Evolutionary conservation across 2,113 vertebrate species (phyloP), one percentile per base, ranked within the genome.

Genomic region (Dasypus novemcinctus): DNA sequence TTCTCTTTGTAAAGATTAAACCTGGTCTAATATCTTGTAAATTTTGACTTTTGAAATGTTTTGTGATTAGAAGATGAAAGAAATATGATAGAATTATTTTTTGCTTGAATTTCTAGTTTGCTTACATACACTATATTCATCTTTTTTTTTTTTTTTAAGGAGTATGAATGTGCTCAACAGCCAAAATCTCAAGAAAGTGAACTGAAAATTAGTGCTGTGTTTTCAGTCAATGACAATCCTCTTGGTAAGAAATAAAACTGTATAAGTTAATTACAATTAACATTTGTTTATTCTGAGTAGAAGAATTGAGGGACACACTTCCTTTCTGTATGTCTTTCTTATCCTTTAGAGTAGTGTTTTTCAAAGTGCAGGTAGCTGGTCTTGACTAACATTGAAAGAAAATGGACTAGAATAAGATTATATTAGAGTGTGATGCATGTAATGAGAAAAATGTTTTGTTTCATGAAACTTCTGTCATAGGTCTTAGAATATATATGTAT

Each of bases 131-230:
- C 29, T 76, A 8, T 83, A 83, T 86, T 97, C 25, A 88, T 95
- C 85, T 95, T 7, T 76, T 18, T 81, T 0, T 86, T 2, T n/a
- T 97, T 95, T 97, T 69, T 97, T 98, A 93, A 99, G 99, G 99
- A 98, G 89, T 98, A 98, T 95, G 36, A 98, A 98, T 98, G 98
- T 97, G 13, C 98, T 98, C 98, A 98, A 96, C 98, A 98, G 96
- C 98, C 98, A 93, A 98, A 98, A 98, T 96, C 97, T 98, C 98
- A 98, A 98, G 99, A 99, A 97, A 98, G 98, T 92, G 99, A 99
- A 97, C 97, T 99, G 97, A 99, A 99, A 98, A 99, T 99, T 94
- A 99, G 99, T 59, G 99, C 99, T 7, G 99, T 99, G 41, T 99
- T 99, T 98, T 99, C 99, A 78, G 99, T 99, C 95, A 98, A 97